Evolutionary conservation across 1,140 invertebrate genomes (phyloP).

Genomic region (Ylistrum balloti): DNA sequence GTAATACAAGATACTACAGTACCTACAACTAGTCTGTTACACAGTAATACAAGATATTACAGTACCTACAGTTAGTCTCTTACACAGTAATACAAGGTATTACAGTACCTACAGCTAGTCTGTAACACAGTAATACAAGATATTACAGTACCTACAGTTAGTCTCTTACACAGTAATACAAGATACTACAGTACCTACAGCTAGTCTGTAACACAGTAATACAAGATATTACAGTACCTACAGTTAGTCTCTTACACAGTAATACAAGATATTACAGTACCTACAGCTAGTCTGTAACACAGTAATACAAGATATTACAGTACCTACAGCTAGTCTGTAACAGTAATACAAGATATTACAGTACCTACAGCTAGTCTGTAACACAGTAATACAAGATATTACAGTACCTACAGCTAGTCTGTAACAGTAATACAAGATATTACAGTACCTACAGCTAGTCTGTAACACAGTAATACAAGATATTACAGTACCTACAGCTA

Average conservation of each 20-base stretch:
- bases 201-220: constrained; percentile 42
- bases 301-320: too few species aligned
- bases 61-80: constrained; percentile 52
- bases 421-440: neutral
- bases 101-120: constrained; percentile 54
- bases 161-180: constrained; percentile 41
- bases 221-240: constrained; percentile 56
- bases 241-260: constrained; percentile 45
- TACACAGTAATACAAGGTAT: too few species aligned
- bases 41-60: too few species aligned
- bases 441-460: constrained; percentile 54
- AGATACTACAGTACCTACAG: constrained; percentile 57
- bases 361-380: constrained; percentile 50
- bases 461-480: constrained; percentile 33
- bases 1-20: too few species aligned
- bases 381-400: too few species aligned
- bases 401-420: constrained; percentile 55
- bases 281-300: constrained; percentile 48
- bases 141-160: constrained; percentile 55
- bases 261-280: too few species aligned
- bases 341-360: constrained; percentile 47
- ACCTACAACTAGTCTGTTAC: constrained; percentile 50
- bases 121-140: constrained; percentile 33
- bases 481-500: constrained; percentile 55
- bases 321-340: constrained; percentile 52